Conservation (phyloP, 2,888 invertebrate species). For the Anorthoa munda region DNA sequence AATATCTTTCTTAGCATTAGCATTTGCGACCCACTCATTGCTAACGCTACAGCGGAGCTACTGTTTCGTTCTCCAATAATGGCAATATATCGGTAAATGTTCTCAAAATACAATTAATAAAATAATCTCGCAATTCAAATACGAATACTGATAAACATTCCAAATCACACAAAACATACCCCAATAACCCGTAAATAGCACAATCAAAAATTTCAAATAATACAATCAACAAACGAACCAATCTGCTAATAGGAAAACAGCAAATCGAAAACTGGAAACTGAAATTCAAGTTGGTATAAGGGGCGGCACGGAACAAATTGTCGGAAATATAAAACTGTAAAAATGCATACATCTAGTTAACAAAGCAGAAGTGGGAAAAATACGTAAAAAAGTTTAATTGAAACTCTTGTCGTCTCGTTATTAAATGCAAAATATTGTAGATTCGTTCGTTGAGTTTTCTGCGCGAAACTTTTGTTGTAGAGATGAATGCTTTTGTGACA, state of each 20-base stretch:
- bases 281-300: conserved; percentile 46
- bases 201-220: conserved; percentile 56
- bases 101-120: not conserved
- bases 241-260: conserved; percentile 51
- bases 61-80: too few species aligned
- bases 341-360: conserved; percentile 65
- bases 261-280: conserved; percentile 48
- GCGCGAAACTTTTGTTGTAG: conserved; percentile 17
- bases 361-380: conserved; percentile 57
- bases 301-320: conserved; percentile 37
- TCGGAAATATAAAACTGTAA: conserved; percentile 33
- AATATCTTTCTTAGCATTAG: too few species aligned
- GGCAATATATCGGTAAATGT: not conserved
- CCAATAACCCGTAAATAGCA: conserved; percentile 9
- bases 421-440: conserved; percentile 67
- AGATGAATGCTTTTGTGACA: conserved; percentile 25
- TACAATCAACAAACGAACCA: conserved; percentile 43
- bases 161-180: not conserved
- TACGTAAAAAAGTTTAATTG: conserved; percentile 68
- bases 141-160: not conserved
- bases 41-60: too few species aligned
- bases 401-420: conserved; percentile 70
- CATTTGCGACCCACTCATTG: too few species aligned
- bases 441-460: conserved; percentile 60
- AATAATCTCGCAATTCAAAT: not conserved